Percentiles rank a stretch among this genome's conserved stretches.
These are phyloP conservation scores for Pemphredon lugubris DNA, from an alignment of 2,888 invertebrate species.

Conservation along the genomic window DNA sequence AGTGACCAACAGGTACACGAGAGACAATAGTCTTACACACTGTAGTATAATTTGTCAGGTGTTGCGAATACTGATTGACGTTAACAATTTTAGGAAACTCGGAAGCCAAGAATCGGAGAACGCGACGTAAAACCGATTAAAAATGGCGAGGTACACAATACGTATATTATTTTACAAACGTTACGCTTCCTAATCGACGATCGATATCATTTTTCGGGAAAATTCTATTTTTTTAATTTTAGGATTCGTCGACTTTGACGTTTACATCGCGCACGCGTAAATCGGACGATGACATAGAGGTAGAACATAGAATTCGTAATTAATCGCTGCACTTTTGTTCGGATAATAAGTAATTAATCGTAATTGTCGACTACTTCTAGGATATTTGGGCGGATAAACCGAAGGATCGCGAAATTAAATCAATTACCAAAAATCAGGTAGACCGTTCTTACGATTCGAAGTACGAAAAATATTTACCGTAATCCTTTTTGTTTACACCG, in stretches of 20 bases:
- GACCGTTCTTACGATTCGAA: no score
- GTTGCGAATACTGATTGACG: neutral
- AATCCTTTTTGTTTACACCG: neutral
- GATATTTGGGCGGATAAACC: slow-evolving; percentile 16
- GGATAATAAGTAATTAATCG: neutral
- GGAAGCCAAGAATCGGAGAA: neutral
- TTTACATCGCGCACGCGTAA: slow-evolving; percentile 2
- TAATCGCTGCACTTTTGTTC: neutral
- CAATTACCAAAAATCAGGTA: slow-evolving; percentile 17
- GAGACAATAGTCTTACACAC: neutral
- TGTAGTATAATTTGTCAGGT: neutral
- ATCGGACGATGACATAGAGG: slow-evolving; percentile 36
- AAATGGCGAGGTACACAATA: slow-evolving; percentile 43
- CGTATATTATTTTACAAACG: neutral
- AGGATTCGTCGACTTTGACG: slow-evolving; percentile 20
- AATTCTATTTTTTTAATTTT: slow-evolving; percentile 22
- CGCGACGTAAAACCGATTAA: slow-evolving; percentile 12
- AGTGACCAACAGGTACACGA: slow-evolving; percentile 31
- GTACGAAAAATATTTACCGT: neutral
- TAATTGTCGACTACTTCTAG: slow-evolving; percentile 19
- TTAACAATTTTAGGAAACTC: slow-evolving; percentile 36
- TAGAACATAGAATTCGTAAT: no score
- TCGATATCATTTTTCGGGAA: neutral
- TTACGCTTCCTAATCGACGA: neutral
- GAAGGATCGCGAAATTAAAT: slow-evolving; percentile 14